Base-by-base conservation (phyloP, 2,113 vertebrate genomes). In the Athene noctua region DNA sequence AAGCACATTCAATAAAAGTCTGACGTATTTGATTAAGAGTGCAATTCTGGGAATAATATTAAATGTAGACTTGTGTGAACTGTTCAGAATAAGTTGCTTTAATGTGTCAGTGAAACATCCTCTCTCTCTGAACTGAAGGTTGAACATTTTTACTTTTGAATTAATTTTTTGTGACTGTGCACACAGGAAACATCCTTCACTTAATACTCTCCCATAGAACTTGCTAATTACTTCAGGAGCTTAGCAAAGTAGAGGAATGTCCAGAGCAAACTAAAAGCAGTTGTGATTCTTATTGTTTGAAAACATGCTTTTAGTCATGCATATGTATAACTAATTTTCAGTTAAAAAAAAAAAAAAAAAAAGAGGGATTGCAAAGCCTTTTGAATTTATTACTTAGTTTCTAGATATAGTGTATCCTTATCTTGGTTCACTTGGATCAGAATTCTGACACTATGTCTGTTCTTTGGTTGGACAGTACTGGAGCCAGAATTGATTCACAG, bases 241-340 rank as follows among this genome's bases (percentile, higher is more conserved):
- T 65, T 65, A 63, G 6, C 11, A 23, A 72, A 87, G 12, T 9
- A n/a, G 15, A 46, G 20, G 27, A 80, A 36, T 42, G 15, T 80
- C 34, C 38, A 59, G 65, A 38, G 18, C 7, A 25, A 80, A 32
- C 6, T 58, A 6, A 54, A 11, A 26, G 6, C 29, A 36, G 11
- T 47, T 15, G 6, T 25, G 10, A 22, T 44, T 63, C 8, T 88
- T 83, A 26, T 44, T 63, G 8, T 88, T 83, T 58, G 22, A n/a
- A 84, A 75, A 36, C 3, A 15, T 29, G 30, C 13, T 84, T 88
- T 70, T 38, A 47, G 15, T 74, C 46, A 44, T 42, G 13, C 0
- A 0, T n/a, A 54, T 15, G 1, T 55, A 30, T 71, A 20, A 8
- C 26, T 1, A 1, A 32, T 52, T 63, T 74, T 63, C 55, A 68